Base-by-base conservation (phyloP, 2,888 invertebrate genomes). In the Volucella bombylans region DNA sequence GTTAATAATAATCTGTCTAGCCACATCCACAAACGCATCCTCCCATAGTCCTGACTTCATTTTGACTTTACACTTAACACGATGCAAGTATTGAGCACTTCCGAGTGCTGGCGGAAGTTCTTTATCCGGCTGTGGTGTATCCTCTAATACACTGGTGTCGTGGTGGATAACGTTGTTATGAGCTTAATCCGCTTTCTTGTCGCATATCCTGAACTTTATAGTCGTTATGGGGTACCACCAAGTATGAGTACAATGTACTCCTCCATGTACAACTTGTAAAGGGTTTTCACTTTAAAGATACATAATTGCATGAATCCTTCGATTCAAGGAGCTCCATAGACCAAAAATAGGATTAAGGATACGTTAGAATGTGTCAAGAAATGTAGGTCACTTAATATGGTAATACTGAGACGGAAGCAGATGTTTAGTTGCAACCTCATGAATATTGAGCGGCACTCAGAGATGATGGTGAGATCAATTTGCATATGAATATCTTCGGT, bases 101-200 rank as follows among this genome's bases (percentile, higher is more conserved):
- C 59, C 71, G 61, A 71, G 71, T 43, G 18, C 50, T 50, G 71
- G 50, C 71, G 59, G 71, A 71, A 71, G 59, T 41, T 50, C 41
- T 50, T 18, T 14, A 61, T 71, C 59, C 71, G 50, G 18, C 61
- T 61, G 50, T 50, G 71, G 71, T 71, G 41, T 59, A 50, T 11
- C 50, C 57, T 49, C 10, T 71, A 71, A 71, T 71, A 50, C 71
- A 23, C 59, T 71, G 71, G 41, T 71, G 59, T 61, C 71, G 50
- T 50, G 50, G 59, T 61, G 59, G 41, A 61, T 61, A 71, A 71
- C 55, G 50, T 61, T 71, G 50, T 71, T 71, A 71, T 50, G 71
- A 71, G 50, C 59, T 23, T 50, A 71, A 71, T 71, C 50, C 71
- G 50, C 59, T 71, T 59, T 59, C 50, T 41, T 23, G 41, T 71